Conservation (phyloP, 2,888 invertebrate species). For the Acronicta alni region DNA sequence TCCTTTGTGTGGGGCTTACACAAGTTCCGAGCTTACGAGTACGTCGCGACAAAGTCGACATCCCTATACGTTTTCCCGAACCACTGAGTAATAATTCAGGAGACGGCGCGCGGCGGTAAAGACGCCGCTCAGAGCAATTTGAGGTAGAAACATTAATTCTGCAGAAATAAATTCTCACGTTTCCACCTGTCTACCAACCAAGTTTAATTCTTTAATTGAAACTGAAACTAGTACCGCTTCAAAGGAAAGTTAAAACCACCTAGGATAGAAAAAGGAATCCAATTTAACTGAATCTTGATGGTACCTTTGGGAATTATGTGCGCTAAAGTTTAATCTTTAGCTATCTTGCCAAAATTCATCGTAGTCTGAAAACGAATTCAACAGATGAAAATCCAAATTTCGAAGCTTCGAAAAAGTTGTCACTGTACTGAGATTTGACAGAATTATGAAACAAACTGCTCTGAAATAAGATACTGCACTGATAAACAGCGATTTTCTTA, state of each 20-base stretch:
- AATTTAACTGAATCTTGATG: conserved; percentile 20
- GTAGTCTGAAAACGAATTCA: background rate
- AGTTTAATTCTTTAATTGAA: conserved; percentile 41
- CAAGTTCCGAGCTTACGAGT: background rate
- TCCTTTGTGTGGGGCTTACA: background rate
- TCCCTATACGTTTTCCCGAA: conserved; percentile 24
- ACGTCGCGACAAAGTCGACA: conserved; percentile 23
- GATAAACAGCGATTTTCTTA: no score
- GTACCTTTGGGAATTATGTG: conserved; percentile 19
- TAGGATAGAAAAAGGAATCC: conserved; percentile 20
- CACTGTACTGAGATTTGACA: no score
- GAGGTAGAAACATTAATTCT: conserved; percentile 41
- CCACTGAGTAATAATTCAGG: conserved; percentile 45
- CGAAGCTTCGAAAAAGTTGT: no score
- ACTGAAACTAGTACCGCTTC: conserved; percentile 16
- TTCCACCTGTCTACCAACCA: conserved; percentile 11
- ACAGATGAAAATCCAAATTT: background rate
- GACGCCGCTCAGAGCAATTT: conserved; percentile 23
- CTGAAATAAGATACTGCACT: no score
- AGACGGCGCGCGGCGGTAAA: conserved; percentile 13
- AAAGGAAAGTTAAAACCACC: conserved; percentile 16
- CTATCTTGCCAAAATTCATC: background rate
- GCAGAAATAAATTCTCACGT: conserved; percentile 40
- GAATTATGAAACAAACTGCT: no score
- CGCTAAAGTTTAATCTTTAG: conserved; percentile 1